Evolutionary conservation across 2,888 invertebrate genomes (phyloP), one percentile per base, ranked within the genome.

Genomic region (Xanthia icteritia): DNA sequence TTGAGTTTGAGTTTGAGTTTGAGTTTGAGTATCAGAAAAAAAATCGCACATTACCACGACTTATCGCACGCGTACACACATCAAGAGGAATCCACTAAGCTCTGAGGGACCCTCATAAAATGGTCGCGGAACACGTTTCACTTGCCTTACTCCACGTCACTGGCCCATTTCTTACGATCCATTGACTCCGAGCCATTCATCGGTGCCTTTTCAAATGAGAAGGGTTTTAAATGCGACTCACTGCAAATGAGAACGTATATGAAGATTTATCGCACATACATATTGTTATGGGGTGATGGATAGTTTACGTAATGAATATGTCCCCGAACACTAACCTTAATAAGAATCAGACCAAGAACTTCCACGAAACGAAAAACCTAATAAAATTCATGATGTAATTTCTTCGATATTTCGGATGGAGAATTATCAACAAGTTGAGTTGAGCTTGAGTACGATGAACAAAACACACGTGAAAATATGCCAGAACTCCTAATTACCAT

Each of bases 131-230:
- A 90, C 91, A 91, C 92, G 90, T 92, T 93, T 93, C 94, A 93
- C 94, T 94, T 93, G 93, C 93, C 92, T 90, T 91, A 88, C 91
- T 92, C 90, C 92, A 93, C 94, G 93, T 94, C 94, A 94, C 94
- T 94, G 94, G 94, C 95, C 95, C 93, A 96, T 95, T 95, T 95
- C 96, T 96, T 95, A 94, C 96, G 93, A 95, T 92, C 96, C 96
- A 96, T 96, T 96, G 96, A 95, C 95, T 96, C 90, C 86, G 88
- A 91, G 90, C 94, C 94, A 96, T 96, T 96, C 96, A 96, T 94
- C 93, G 94, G 92, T 91, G 94, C 94, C 93, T 94, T 95, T 95
- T 94, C 94, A 95, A 95, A 95, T 93, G 92, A 92, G 92, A 93
- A 92, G 92, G 93, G 92, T 93, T 94, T 94, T 91, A 94, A 95